A percentile compares a stretch with the other conserved stretches of the same genome.
Conservation (phyloP, 2,797 vertebrate genomes). For the Momotus momota region DNA sequence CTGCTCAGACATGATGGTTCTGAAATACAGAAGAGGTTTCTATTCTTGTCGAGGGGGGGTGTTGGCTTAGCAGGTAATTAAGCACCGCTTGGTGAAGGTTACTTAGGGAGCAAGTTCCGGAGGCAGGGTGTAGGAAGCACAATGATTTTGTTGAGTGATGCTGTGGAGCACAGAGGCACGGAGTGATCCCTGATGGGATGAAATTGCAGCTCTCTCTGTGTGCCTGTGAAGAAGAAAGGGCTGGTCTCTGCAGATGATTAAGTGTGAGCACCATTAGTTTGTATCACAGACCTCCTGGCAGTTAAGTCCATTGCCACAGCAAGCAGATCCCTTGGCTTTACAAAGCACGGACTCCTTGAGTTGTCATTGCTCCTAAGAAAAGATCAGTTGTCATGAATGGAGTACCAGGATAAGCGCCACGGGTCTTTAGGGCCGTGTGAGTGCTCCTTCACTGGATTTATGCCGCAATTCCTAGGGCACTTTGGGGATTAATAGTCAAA, state of each 20-base stretch:
- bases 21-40: background rate
- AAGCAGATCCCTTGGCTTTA: conserved; percentile 5
- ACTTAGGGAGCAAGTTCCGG: background rate
- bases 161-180: background rate
- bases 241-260: background rate
- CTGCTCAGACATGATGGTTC: background rate
- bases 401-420: conserved; percentile 4
- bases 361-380: background rate
- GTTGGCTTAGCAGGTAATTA: background rate
- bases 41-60: background rate
- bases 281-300: background rate
- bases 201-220: background rate
- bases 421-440: conserved; percentile 42
- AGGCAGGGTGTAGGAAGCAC: background rate
- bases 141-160: background rate
- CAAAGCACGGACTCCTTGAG: conserved; percentile 16
- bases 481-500: conserved; percentile 63
- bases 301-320: background rate
- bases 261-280: background rate
- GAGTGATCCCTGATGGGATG: background rate
- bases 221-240: background rate
- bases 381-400: conserved; percentile 33
- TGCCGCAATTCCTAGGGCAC: conserved; percentile 42
- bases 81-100: background rate
- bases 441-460: conserved; percentile 57